Base-by-base conservation (phyloP, 1,140 invertebrate species). In the Tenebrio molitor region DNA sequence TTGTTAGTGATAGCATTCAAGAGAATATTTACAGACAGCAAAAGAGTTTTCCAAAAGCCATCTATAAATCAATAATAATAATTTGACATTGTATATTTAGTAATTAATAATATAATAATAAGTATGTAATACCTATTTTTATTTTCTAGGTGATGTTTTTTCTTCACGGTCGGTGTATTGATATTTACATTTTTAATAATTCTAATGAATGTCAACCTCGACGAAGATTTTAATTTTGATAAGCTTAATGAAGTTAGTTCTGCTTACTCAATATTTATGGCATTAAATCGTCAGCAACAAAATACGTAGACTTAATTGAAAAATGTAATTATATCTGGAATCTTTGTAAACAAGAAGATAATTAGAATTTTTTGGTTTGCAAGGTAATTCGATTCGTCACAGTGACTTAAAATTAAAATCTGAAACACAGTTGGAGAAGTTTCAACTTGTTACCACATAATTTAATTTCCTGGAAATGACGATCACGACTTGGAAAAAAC, bases 291-390 rank as follows among this genome's bases (percentile, higher is more conserved):
- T 29, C n/a, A 58, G 46, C 7, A 5, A 7, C n/a, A 29, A 58
- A 58, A 29, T 58, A 29, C 50, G 23, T 14, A 12, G 23, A 4
- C 50, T 29, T 58, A 58, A 58, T 58, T 58, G 50, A 58, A 58
- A 58, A 58, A 58, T 29, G 50, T 29, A 58, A 58, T 58, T 58
- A 58, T 58, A 53, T 58, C 29, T 29, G 19, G 50, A 19, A 25
- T 58, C 23, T 58, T 58, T 58, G 50, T 58, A 58, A 58, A 58
- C 50, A 58, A 58, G 50, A 58, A 58, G 50, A 58, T 58, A 58
- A 58, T 58, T 58, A 58, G 23, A 58, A 58, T 58, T 58, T 58
- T 58, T 58, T 25, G 23, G 50, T 58, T 58, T 58, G 50, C 21
- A 58, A 29, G 21, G 50, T 25, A 58, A 58, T 33, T 58, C 1